These are phyloP conservation scores for Meleagris gallopavo DNA, from an alignment of 2,113 vertebrate species.

Conservation along the genomic window DNA sequence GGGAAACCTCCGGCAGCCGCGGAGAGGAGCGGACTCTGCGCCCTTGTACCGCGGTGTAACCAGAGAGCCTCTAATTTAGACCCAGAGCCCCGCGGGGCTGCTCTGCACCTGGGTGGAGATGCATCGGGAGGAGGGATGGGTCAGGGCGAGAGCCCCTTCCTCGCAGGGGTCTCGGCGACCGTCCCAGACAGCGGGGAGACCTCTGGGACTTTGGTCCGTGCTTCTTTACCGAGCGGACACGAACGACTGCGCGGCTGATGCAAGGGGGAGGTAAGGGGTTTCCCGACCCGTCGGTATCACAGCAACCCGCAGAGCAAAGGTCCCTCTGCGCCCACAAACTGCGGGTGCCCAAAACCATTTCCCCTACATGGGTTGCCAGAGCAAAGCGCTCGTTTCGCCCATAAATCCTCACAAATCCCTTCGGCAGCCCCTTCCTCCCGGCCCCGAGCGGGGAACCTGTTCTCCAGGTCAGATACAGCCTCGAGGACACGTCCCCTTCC, in stretches of 20 bases:
- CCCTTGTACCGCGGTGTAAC: background rate
- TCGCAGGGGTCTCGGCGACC: background rate
- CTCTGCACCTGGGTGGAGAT: background rate
- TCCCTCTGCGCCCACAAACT: background rate
- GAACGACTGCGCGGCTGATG: constrained; percentile 7
- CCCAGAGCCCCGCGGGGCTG: background rate
- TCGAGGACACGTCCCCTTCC: background rate
- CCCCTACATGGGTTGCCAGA: background rate
- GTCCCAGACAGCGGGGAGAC: background rate
- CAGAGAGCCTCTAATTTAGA: background rate
- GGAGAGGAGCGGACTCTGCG: background rate
- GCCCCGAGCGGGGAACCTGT: background rate
- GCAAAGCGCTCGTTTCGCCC: background rate
- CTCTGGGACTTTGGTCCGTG: constrained; percentile 41
- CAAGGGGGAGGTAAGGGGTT: constrained; percentile 37
- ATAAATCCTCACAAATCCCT: background rate
- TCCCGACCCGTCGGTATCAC: background rate
- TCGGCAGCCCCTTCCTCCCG: background rate
- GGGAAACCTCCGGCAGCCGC: background rate
- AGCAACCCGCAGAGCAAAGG: background rate
- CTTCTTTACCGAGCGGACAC: constrained; percentile 55
- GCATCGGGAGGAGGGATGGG: background rate
- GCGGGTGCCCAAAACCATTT: background rate
- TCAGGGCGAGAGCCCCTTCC: background rate
- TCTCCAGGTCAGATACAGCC: constrained; percentile 35